Percentiles rank a stretch among this genome's conserved stretches.
These are phyloP conservation scores for Oreochromis aureus DNA, from an alignment of 2,113 vertebrate genomes.

Conservation along the genomic window DNA sequence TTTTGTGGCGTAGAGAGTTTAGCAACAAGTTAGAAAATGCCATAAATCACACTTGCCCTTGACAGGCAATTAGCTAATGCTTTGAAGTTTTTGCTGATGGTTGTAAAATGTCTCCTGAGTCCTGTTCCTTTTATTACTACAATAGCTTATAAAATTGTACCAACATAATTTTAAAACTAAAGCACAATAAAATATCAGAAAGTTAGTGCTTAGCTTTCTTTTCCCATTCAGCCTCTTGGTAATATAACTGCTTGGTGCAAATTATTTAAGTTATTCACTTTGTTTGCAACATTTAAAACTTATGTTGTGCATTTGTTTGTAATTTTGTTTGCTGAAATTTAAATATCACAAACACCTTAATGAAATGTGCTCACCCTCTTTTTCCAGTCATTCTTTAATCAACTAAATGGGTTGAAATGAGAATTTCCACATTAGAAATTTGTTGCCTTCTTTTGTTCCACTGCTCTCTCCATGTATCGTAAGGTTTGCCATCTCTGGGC, in stretches of 20 bases:
- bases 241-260: background rate
- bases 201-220: background rate
- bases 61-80: background rate
- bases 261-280: background rate
- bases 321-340: background rate
- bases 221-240: background rate
- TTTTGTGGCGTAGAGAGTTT: background rate
- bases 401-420: background rate
- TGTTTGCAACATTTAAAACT: background rate
- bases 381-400: background rate
- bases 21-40: background rate
- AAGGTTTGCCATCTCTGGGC: slow-evolving; percentile 28
- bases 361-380: background rate
- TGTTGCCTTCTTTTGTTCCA: background rate
- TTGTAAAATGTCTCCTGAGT: background rate
- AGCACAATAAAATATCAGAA: background rate
- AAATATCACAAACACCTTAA: background rate
- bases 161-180: background rate
- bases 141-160: background rate
- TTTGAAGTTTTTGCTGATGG: background rate
- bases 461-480: slow-evolving; percentile 47
- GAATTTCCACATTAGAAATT: background rate
- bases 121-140: background rate
- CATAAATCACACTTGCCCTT: background rate
- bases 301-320: background rate